Conservation (phyloP, 2,113 vertebrate species). For the Pelusios castaneus region DNA sequence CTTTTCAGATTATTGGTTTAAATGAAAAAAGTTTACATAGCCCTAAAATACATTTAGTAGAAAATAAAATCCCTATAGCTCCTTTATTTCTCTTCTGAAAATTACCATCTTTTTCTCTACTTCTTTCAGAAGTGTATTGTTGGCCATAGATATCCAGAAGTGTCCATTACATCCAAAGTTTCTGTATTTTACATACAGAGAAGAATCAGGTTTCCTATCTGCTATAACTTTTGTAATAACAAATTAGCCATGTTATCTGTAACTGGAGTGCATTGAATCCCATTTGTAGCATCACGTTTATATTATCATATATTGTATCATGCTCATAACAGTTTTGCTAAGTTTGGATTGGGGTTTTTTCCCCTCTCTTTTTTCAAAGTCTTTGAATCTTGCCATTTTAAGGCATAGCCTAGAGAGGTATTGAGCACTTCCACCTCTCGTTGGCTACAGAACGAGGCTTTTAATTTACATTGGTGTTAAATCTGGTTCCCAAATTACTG, state of each 20-base stretch:
- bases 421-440: not conserved
- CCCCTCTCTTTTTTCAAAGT: not conserved
- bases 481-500: not conserved
- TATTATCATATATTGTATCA: not conserved
- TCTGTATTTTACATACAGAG: not conserved
- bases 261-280: not conserved
- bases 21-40: not conserved
- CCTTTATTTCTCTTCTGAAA: not conserved
- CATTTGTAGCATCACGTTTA: not conserved
- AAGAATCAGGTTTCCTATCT: not conserved
- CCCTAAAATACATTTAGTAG: not conserved
- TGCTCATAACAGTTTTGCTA: not conserved
- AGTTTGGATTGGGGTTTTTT: not conserved
- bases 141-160: not conserved
- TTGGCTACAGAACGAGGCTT: not conserved
- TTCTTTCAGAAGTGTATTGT: conserved; percentile 9
- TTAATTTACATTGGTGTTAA: not conserved
- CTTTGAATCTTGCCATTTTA: not conserved
- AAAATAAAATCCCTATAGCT: not conserved
- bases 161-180: not conserved
- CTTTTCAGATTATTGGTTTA: conserved; percentile 10
- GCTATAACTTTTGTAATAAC: not conserved
- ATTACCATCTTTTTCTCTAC: not conserved
- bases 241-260: not conserved
- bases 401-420: not conserved